These are phyloP conservation scores for Lerema accius DNA, from an alignment of 1,140 invertebrate species.

Conservation along the genomic window DNA sequence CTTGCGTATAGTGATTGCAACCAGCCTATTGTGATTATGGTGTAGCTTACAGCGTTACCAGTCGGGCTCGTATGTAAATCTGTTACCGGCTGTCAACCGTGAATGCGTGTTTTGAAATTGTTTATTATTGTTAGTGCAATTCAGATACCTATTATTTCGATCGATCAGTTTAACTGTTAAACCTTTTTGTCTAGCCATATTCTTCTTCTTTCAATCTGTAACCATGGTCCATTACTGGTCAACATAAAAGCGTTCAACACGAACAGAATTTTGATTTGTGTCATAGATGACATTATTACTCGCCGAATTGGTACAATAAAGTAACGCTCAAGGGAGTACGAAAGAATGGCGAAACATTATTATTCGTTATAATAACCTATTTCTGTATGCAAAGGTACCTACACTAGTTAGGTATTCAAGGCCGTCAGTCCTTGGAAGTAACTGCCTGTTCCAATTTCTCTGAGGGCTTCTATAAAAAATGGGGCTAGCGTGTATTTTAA, in stretches of 20 bases:
- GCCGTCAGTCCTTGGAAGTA: constrained; percentile 32
- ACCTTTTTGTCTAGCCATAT: too few relatives aligned
- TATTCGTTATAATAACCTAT: constrained; percentile 36
- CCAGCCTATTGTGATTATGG: constrained; percentile 12
- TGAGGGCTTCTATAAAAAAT: constrained; percentile 13
- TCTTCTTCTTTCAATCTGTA: too few relatives aligned
- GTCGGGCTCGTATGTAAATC: not conserved
- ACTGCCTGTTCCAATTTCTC: constrained; percentile 38
- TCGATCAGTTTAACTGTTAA: too few relatives aligned
- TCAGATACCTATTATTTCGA: too few relatives aligned
- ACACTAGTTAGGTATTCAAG: constrained; percentile 40
- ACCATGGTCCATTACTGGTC: too few relatives aligned
- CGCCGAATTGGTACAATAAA: too few relatives aligned
- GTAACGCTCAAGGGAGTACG: constrained; percentile 3
- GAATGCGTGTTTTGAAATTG: constrained; percentile 29
- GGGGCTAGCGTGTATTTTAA: constrained; percentile 11
- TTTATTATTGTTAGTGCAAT: not conserved
- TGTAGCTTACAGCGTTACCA: constrained; percentile 6
- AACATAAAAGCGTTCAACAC: too few relatives aligned
- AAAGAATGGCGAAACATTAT: constrained; percentile 33
- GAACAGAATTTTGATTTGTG: too few relatives aligned
- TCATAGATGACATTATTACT: too few relatives aligned
- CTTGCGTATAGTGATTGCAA: constrained; percentile 9
- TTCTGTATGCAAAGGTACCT: constrained; percentile 34
- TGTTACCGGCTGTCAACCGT: not conserved